Conservation (phyloP, 2,888 invertebrate species). For the Tuberolachnus salignus region DNA sequence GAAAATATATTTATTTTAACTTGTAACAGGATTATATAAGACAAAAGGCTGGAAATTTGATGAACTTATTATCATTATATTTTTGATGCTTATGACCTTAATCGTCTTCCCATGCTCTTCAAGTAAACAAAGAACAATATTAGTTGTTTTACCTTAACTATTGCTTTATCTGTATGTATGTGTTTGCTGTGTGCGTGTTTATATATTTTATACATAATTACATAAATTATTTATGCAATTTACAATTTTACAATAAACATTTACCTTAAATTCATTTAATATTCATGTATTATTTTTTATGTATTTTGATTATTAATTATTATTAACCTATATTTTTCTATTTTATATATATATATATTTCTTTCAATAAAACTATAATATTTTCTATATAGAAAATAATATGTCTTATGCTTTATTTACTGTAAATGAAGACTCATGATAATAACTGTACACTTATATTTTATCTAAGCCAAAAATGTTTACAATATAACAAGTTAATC, state of each 20-base stretch:
- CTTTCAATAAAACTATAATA: not conserved
- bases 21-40: conserved; percentile 51
- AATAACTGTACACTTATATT: not conserved
- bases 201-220: not conserved
- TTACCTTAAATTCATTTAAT: not conserved
- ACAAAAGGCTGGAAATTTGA: conserved; percentile 20
- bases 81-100: conserved; percentile 22
- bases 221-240: not conserved
- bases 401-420: not conserved
- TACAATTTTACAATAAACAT: not conserved
- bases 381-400: not conserved
- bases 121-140: conserved; percentile 29
- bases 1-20: conserved; percentile 29
- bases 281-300: conserved; percentile 2
- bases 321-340: not conserved
- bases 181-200: not conserved
- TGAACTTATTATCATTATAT: conserved; percentile 19
- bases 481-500: no score
- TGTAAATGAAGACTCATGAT: not conserved
- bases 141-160: conserved; percentile 19
- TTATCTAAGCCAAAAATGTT: no score
- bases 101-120: conserved; percentile 33
- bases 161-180: not conserved
- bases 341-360: not conserved
- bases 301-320: not conserved